phyloP scores from a whole-genome alignment of 2,888 invertebrate genomes.

The Vanessa cardui region DNA sequence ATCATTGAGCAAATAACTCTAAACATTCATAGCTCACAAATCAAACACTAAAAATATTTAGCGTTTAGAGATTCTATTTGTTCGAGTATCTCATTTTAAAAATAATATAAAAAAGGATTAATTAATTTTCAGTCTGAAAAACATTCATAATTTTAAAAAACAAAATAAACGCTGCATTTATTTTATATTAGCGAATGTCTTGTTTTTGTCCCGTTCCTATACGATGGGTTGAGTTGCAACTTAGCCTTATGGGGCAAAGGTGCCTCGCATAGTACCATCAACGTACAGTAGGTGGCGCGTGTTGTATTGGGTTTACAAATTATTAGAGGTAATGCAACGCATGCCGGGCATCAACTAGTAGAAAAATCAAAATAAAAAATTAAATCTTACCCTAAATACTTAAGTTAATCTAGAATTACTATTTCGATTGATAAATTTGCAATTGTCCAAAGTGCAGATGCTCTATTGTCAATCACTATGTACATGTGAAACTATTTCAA shows the following conservation, averaged over 20 bases:
- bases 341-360: too few species aligned
- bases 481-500: conserved; percentile 15
- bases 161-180: neutral
- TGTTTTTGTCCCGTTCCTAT: too few species aligned
- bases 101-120: neutral
- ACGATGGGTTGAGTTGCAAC: too few species aligned
- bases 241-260: too few species aligned
- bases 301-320: too few species aligned
- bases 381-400: neutral
- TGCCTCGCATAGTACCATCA: too few species aligned
- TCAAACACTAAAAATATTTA: neutral
- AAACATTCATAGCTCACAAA: too few species aligned
- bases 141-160: neutral
- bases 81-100: neutral
- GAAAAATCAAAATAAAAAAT: neutral
- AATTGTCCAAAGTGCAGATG: neutral
- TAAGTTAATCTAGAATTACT: neutral
- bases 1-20: conserved; percentile 4
- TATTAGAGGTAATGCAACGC: too few species aligned
- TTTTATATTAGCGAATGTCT: too few species aligned
- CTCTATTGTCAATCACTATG: conserved; percentile 12
- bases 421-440: conserved; percentile 1
- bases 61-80: neutral
- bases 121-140: neutral
- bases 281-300: too few species aligned